Percentiles rank a stretch among this genome's conserved stretches.
phyloP scores from a whole-genome alignment of 2,888 invertebrate genomes.

The Eupeodes luniger region DNA sequence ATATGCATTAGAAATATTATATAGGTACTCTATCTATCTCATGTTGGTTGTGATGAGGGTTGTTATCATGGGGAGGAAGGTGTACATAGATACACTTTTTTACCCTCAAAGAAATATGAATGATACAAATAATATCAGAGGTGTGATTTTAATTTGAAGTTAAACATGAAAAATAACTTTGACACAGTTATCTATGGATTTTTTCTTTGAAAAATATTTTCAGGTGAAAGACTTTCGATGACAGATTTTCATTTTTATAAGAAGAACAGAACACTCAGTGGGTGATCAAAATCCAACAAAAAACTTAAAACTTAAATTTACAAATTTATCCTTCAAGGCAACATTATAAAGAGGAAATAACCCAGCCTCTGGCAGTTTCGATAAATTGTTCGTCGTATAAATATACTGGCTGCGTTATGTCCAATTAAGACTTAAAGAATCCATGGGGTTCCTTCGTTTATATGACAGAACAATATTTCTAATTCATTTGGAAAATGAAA shows the following conservation, averaged over 20 bases:
- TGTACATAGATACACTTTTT: not conserved
- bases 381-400: not conserved
- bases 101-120: not conserved
- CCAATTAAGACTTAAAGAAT: constrained; percentile 40
- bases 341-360: constrained; percentile 46
- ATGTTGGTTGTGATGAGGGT: constrained; percentile 19
- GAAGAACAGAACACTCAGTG: constrained; percentile 15
- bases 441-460: constrained; percentile 52
- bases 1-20: constrained; percentile 71
- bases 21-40: not conserved
- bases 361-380: constrained; percentile 23
- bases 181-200: constrained; percentile 49
- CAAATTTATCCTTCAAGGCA: constrained; percentile 20
- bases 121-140: not conserved
- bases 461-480: constrained; percentile 36
- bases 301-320: constrained; percentile 28
- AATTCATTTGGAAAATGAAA: constrained; percentile 44
- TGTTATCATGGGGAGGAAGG: not conserved
- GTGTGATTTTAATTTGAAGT: constrained; percentile 33
- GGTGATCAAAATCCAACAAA: constrained; percentile 19
- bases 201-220: not conserved
- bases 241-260: not conserved
- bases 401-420: not conserved
- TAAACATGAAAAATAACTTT: constrained; percentile 45
- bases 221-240: not conserved